Percentiles rank a stretch among this genome's conserved stretches.
Evolutionary conservation across 2,797 vertebrate species (phyloP).

Genomic region (Dallia pectoralis): DNA sequence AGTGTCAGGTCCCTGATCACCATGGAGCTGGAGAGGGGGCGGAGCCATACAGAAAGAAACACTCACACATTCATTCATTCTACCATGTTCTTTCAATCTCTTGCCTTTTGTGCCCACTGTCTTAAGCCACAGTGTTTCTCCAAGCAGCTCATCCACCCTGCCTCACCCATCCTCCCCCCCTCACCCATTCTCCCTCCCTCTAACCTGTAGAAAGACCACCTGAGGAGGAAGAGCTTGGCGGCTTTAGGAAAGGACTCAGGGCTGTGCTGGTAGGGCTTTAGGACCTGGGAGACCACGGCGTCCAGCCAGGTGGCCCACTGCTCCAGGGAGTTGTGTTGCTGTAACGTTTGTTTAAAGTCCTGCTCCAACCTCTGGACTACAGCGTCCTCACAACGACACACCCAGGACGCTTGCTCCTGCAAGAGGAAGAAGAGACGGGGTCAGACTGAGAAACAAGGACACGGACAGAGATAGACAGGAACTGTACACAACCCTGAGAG

Average conservation of each 20-base stretch:
- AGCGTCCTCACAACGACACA: conserved; percentile 86
- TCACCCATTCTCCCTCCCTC: neutral
- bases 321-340: conserved; percentile 93
- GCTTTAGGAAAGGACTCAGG: conserved; percentile 79
- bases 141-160: neutral
- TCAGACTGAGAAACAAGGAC: neutral
- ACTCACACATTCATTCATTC: neutral
- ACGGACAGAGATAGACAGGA: neutral
- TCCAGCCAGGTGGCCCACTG: conserved; percentile 93
- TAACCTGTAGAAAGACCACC: conserved; percentile 95
- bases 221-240: conserved; percentile 91
- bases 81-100: neutral
- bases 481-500: no score
- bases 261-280: conserved; percentile 86
- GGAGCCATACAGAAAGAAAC: no score
- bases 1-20: conserved; percentile 91
- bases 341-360: conserved; percentile 90
- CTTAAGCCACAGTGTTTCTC: neutral
- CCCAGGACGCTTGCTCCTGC: conserved; percentile 92
- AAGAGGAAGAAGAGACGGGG: neutral
- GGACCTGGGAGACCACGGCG: conserved; percentile 82
- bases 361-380: conserved; percentile 87
- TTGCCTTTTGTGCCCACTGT: neutral
- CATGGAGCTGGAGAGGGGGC: conserved; percentile 79
- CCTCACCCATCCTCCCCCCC: neutral